phyloP scores from a whole-genome alignment of 2,888 invertebrate species.

The Tenodera sinensis region DNA sequence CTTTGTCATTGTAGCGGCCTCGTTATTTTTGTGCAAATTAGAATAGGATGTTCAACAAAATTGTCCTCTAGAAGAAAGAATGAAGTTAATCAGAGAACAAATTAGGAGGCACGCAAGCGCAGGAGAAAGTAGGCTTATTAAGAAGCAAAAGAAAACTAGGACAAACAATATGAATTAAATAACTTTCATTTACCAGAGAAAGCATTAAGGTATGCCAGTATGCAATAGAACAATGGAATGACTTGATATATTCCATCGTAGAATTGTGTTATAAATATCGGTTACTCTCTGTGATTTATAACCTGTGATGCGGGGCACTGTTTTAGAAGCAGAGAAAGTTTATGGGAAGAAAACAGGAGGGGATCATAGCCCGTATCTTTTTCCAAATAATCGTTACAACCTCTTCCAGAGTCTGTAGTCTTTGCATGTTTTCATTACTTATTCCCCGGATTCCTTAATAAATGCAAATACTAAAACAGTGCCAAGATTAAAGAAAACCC shows the following conservation, averaged over 20 bases:
- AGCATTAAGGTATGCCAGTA: too few relatives aligned
- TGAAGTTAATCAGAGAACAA: too few relatives aligned
- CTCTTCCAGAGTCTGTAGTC: neutral
- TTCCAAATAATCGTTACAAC: neutral
- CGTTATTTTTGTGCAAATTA: too few relatives aligned
- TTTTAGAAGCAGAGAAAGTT: neutral
- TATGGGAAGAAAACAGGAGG: neutral
- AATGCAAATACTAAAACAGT: neutral
- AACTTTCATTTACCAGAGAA: too few relatives aligned
- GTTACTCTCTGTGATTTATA: neutral
- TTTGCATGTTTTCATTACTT: neutral
- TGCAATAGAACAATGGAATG: too few relatives aligned
- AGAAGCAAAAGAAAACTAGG: neutral
- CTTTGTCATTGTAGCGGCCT: too few relatives aligned
- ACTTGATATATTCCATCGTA: too few relatives aligned
- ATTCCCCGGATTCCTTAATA: neutral
- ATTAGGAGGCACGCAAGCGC: too few relatives aligned
- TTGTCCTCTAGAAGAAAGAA: too few relatives aligned
- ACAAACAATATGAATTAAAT: neutral
- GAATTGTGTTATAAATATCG: neutral
- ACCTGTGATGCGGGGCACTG: neutral
- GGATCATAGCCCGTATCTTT: neutral
- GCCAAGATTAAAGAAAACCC: neutral
- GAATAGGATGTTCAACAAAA: too few relatives aligned
- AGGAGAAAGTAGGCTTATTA: too few relatives aligned